Conservation (phyloP, 2,113 vertebrate species). For the Calidris pugnax region DNA sequence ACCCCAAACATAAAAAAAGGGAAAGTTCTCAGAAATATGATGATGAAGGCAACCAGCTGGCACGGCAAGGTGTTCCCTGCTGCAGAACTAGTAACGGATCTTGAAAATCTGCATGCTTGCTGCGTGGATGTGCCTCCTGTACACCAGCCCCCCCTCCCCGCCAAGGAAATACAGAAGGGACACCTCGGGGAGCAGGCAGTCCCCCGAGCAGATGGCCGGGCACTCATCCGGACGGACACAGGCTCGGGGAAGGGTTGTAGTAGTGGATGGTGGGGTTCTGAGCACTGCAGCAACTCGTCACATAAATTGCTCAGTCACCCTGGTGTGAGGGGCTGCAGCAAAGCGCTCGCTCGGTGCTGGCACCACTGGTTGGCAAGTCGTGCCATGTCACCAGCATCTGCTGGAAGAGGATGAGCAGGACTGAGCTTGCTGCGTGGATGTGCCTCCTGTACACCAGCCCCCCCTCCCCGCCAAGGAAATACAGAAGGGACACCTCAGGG, state of each 20-base stretch:
- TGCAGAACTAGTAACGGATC: neutral
- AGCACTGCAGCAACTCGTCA: neutral
- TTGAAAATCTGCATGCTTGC: accelerated
- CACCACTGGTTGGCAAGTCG: neutral
- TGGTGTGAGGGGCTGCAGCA: neutral
- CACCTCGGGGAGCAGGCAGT: neutral
- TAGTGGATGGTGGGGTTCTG: neutral
- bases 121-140: neutral
- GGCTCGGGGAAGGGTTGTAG: neutral
- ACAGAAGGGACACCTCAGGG: neutral
- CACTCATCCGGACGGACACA: neutral
- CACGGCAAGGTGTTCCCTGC: neutral
- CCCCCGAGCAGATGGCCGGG: conserved; percentile 23
- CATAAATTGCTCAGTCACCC: neutral
- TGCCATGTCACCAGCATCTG: neutral
- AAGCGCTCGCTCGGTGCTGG: neutral
- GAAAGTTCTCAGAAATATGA: neutral
- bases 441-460: too few species aligned
- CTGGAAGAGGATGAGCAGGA: neutral
- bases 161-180: neutral
- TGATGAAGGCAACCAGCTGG: neutral
- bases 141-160: neutral
- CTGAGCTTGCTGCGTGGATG: too few species aligned
- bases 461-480: neutral
- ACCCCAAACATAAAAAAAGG: too few species aligned